Conservation (phyloP, 2,113 vertebrate genomes). For the Chaenocephalus aceratus region DNA sequence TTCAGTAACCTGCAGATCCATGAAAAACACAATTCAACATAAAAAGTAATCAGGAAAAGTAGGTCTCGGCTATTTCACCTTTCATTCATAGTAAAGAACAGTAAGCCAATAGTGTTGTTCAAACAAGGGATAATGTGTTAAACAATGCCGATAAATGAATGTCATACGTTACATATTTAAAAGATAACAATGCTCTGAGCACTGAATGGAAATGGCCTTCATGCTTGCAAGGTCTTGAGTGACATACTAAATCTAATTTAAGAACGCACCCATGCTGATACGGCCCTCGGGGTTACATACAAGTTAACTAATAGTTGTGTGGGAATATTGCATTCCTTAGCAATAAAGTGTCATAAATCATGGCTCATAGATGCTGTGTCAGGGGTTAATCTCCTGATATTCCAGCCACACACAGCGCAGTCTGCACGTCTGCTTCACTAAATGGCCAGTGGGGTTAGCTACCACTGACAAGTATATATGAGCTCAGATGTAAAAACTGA, state of each 20-base stretch:
- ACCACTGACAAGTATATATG: conserved; percentile 39
- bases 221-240: not conserved
- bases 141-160: not conserved
- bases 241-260: conserved; percentile 24
- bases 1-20: conserved; percentile 1
- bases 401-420: conserved; percentile 8
- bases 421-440: conserved; percentile 37
- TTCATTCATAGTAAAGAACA: too few relatives aligned
- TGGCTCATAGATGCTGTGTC: conserved; percentile 41
- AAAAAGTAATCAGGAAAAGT: not conserved
- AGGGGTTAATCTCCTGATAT: conserved; percentile 43
- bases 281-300: conserved; percentile 20
- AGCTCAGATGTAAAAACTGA: conserved; percentile 58
- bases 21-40: not conserved
- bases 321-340: conserved; percentile 12
- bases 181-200: not conserved
- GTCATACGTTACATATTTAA: not conserved
- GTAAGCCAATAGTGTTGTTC: not conserved
- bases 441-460: conserved; percentile 50
- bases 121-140: not conserved
- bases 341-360: conserved; percentile 21
- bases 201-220: conserved; percentile 1
- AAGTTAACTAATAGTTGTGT: not conserved
- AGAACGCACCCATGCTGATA: conserved; percentile 2
- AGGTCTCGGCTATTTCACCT: not conserved